Percentiles rank a stretch among this genome's conserved stretches.
Evolutionary conservation across 2,797 vertebrate genomes (phyloP).

Genomic region (Cryptoprocta ferox): DNA sequence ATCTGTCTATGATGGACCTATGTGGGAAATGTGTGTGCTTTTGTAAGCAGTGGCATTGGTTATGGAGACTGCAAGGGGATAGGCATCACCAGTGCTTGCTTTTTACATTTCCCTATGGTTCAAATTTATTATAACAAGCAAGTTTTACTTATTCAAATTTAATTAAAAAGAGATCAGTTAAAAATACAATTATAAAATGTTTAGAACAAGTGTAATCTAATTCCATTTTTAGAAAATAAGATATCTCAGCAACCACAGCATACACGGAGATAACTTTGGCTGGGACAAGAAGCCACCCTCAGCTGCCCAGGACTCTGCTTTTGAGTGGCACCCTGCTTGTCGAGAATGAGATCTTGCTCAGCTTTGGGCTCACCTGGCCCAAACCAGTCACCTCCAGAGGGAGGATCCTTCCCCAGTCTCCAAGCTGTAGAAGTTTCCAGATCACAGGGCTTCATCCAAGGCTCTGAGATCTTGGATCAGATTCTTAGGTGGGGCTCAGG

Average conservation of each 20-base stretch:
- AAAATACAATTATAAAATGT: background rate
- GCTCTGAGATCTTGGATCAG: constrained; percentile 3
- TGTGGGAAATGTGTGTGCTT: background rate
- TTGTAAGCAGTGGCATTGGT: background rate
- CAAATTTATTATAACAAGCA: constrained; percentile 22
- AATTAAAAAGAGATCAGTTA: background rate
- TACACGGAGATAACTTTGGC: background rate
- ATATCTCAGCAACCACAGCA: background rate
- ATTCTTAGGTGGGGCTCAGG: background rate
- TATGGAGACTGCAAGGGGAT: background rate
- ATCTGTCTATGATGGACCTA: background rate
- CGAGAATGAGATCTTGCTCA: background rate
- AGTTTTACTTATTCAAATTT: constrained; percentile 14
- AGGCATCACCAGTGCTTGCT: background rate
- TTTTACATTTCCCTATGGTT: background rate
- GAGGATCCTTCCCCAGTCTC: background rate
- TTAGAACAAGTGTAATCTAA: constrained; percentile 20
- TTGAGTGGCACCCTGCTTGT: background rate
- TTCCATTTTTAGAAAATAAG: constrained; percentile 5
- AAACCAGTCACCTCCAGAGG: background rate
- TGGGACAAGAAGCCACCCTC: background rate
- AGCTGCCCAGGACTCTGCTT: background rate
- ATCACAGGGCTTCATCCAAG: background rate
- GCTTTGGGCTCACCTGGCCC: background rate
- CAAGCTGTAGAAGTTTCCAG: background rate